Evolutionary conservation across 2,113 vertebrate genomes (phyloP).

Genomic region (Oryzias javanicus): DNA sequence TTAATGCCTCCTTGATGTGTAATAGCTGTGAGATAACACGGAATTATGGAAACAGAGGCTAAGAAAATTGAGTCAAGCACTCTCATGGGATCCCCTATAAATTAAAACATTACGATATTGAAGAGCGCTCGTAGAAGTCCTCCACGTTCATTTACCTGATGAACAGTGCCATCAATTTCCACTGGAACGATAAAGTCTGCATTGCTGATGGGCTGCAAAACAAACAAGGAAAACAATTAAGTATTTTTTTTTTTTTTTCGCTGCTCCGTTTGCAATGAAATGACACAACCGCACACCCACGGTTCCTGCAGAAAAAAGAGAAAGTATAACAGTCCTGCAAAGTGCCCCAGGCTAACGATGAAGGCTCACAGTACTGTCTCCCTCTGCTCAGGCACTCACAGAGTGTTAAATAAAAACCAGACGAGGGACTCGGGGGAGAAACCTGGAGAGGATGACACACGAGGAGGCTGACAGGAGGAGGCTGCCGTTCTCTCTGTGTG

Average conservation of each 20-base stretch:
- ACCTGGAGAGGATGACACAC: constrained; percentile 32
- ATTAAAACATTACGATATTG: constrained; percentile 30
- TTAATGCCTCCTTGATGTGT: constrained; percentile 11
- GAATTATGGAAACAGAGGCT: constrained; percentile 30
- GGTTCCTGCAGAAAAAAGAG: not conserved
- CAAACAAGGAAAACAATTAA: constrained; percentile 22
- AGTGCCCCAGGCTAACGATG: constrained; percentile 29
- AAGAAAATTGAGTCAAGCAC: constrained; percentile 3
- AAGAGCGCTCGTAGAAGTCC: constrained; percentile 16
- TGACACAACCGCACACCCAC: constrained; percentile 7
- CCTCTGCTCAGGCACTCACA: constrained; percentile 30
- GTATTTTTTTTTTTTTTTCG: not conserved
- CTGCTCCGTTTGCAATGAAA: constrained; percentile 2
- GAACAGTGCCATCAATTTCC: constrained; percentile 70
- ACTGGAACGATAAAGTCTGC: constrained; percentile 66
- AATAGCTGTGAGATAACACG: constrained; percentile 8
- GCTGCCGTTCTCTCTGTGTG: constrained; percentile 21
- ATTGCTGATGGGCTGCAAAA: constrained; percentile 61
- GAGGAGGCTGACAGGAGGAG: constrained; percentile 20
- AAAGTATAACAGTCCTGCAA: constrained; percentile 16
- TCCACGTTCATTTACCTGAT: constrained; percentile 53
- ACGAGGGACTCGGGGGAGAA: constrained; percentile 35
- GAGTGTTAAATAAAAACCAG: constrained; percentile 47
- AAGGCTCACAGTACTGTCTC: constrained; percentile 39
- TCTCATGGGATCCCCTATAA: constrained; percentile 11